A percentile compares a stretch with the other conserved stretches of the same genome.
Evolutionary conservation across 1,140 invertebrate genomes (phyloP).

Genomic region (Fopius arisanus): DNA sequence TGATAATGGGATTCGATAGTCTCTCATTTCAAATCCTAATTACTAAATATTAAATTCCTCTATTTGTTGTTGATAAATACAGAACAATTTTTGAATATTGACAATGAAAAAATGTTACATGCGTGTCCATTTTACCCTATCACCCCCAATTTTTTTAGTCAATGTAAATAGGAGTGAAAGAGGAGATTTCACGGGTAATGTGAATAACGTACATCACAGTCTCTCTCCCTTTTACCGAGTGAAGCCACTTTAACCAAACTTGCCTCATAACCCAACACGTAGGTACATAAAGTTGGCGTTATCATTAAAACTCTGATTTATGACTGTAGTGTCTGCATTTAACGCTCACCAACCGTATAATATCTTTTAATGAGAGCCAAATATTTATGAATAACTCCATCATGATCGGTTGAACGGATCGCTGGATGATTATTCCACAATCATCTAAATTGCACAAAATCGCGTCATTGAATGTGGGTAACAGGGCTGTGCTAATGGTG

Average conservation of each 20-base stretch:
- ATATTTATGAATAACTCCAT: slow-evolving; percentile 4
- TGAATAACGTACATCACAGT: neutral
- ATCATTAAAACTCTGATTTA: slow-evolving; percentile 41
- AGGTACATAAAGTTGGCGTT: slow-evolving; percentile 31
- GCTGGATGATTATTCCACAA: neutral
- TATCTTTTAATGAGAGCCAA: slow-evolving; percentile 4
- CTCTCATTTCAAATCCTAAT: no score
- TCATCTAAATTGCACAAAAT: neutral
- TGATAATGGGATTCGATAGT: no score
- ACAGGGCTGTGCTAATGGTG: no score
- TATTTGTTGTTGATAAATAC: no score
- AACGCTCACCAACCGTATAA: slow-evolving; percentile 8
- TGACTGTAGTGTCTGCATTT: slow-evolving; percentile 22
- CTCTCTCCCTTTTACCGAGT: neutral
- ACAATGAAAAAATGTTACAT: no score
- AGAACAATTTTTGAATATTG: no score
- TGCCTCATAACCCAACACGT: slow-evolving; percentile 35
- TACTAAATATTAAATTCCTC: no score
- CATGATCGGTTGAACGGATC: neutral
- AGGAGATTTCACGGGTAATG: neutral
- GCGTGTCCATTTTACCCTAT: neutral
- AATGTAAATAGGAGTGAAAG: neutral
- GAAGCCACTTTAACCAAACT: slow-evolving; percentile 30
- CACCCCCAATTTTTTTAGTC: neutral
- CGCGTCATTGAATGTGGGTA: neutral